These are phyloP conservation scores for Motacilla tschutschensis DNA, from an alignment of 2,113 vertebrate genomes.

Conservation along the genomic window DNA sequence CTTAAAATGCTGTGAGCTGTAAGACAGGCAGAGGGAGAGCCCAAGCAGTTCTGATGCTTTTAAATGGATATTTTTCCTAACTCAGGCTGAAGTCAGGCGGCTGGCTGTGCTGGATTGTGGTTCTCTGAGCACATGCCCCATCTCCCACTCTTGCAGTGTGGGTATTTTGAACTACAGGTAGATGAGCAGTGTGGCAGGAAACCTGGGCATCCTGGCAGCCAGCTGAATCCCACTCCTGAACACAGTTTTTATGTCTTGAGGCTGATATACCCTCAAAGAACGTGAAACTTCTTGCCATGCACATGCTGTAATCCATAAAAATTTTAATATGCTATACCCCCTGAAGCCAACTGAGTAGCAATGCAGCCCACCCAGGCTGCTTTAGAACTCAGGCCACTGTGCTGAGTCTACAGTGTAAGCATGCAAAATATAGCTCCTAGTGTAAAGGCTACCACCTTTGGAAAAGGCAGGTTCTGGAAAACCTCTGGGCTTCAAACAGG, in stretches of 20 bases:
- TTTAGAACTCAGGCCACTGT: not conserved
- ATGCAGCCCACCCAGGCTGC: not conserved
- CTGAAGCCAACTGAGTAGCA: not conserved
- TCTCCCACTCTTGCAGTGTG: not conserved
- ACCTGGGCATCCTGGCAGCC: not conserved
- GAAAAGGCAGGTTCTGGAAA: not conserved
- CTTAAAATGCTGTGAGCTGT: not conserved
- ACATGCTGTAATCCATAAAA: not conserved
- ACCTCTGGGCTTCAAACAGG: not conserved
- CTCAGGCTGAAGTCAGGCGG: fast-evolving
- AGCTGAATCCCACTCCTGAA: not conserved
- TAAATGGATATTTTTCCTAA: not conserved
- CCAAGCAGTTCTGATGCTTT: not conserved
- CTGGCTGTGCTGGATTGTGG: not conserved
- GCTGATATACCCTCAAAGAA: not conserved
- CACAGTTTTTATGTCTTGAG: not conserved
- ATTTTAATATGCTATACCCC: not conserved
- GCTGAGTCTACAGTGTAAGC: not conserved
- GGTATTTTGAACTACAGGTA: not conserved
- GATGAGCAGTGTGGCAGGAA: not conserved
- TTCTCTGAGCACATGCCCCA: not conserved
- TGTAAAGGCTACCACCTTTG: not conserved
- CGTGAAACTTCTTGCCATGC: not conserved
- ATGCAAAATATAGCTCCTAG: not conserved
- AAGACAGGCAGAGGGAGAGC: not conserved